phyloP scores from a whole-genome alignment of 1,140 invertebrate genomes.

The Panulirus ornatus region DNA sequence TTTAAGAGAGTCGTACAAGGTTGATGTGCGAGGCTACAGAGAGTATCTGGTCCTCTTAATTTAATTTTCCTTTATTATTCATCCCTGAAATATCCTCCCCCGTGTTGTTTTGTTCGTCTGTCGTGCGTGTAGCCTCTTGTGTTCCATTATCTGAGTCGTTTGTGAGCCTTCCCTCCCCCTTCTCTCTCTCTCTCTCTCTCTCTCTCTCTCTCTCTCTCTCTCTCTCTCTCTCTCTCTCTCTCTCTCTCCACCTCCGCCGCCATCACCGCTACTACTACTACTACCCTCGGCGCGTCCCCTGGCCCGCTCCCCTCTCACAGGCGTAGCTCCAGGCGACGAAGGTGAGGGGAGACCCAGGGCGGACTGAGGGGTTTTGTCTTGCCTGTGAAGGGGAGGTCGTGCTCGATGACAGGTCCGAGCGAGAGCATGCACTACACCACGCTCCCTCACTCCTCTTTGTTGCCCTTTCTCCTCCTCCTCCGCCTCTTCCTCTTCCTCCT shows the following conservation, averaged over 20 bases:
- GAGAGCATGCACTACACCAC: slow-evolving; percentile 14
- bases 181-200: slow-evolving; percentile 47
- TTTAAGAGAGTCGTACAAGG: too few relatives aligned
- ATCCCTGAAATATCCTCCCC: background rate
- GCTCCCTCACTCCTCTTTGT: background rate
- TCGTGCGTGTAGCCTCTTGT: background rate
- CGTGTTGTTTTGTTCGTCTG: background rate
- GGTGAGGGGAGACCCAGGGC: slow-evolving; percentile 60
- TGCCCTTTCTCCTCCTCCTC: background rate
- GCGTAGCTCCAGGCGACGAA: slow-evolving; percentile 62
- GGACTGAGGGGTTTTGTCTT: slow-evolving; percentile 68
- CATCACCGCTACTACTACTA: background rate
- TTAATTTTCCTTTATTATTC: background rate
- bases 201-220: slow-evolving; percentile 49
- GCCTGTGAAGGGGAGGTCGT: slow-evolving; percentile 48
- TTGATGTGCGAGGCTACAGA: too few relatives aligned
- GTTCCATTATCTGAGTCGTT: background rate
- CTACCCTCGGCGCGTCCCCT: slow-evolving; percentile 24
- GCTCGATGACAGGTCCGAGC: background rate
- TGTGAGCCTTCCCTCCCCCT: background rate
- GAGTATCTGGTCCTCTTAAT: background rate
- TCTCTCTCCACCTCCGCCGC: background rate
- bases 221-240: slow-evolving; percentile 28
- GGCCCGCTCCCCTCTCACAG: slow-evolving; percentile 51
- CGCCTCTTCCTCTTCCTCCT: background rate